These are phyloP conservation scores for Polydrusus pterygomalis DNA, from an alignment of 2,888 invertebrate species.

Conservation along the genomic window DNA sequence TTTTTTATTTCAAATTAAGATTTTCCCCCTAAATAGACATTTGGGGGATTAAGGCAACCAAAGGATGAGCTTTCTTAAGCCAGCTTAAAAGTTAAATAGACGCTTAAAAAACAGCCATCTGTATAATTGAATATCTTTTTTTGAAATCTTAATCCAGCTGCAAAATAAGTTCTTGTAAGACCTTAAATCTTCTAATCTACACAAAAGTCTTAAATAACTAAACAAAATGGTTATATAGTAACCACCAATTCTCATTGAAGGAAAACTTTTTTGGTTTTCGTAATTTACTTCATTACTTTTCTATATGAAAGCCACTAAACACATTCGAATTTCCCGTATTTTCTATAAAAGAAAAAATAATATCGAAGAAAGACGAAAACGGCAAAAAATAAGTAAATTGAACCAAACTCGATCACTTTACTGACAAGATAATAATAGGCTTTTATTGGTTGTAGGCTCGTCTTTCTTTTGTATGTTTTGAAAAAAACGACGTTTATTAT, in stretches of 20 bases:
- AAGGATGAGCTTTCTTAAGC: neutral
- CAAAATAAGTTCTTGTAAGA: too few species aligned
- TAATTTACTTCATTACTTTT: neutral
- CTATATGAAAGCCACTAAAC: neutral
- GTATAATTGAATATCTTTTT: too few species aligned
- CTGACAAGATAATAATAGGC: slow-evolving; percentile 17
- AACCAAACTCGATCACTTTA: slow-evolving; percentile 16
- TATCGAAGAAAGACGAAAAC: neutral
- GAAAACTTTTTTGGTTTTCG: too few species aligned
- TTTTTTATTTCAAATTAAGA: neutral
- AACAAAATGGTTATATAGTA: too few species aligned
- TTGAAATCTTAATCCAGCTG: too few species aligned
- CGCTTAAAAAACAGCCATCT: too few species aligned
- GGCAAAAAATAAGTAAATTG: slow-evolving; percentile 22
- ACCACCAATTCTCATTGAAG: too few species aligned
- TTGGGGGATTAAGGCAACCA: neutral
- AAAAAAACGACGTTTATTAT: neutral
- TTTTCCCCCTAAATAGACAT: neutral
- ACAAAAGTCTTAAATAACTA: too few species aligned
- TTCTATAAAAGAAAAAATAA: slow-evolving; percentile 4
- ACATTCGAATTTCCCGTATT: neutral
- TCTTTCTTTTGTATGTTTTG: neutral
- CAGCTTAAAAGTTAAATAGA: neutral
- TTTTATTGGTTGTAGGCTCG: neutral
- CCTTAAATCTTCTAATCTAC: too few species aligned